Conservation (phyloP, 2,797 vertebrate genomes). For the Balearica regulorum region DNA sequence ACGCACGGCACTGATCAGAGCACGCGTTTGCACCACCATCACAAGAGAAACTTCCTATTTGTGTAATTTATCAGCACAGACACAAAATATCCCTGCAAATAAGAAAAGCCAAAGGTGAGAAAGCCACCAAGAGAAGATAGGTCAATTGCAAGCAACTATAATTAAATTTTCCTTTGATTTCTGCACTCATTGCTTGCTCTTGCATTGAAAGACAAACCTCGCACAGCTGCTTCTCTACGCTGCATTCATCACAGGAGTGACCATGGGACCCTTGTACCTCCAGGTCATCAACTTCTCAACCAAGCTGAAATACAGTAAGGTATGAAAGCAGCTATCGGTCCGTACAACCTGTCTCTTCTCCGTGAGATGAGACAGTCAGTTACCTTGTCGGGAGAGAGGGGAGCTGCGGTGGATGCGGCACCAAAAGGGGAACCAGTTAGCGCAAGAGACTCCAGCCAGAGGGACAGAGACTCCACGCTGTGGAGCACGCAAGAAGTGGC, state of each 20-base stretch:
- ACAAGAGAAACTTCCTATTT: neutral
- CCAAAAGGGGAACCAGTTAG: neutral
- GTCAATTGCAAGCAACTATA: neutral
- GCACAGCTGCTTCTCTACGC: fast-evolving
- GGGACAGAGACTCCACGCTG: neutral
- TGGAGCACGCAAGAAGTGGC: neutral
- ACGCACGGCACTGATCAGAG: neutral
- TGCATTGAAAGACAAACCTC: neutral
- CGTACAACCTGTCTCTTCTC: neutral
- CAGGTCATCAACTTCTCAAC: neutral
- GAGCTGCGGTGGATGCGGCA: neutral
- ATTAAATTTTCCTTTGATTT: neutral
- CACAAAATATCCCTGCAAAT: neutral
- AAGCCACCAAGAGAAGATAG: neutral
- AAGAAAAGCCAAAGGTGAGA: neutral
- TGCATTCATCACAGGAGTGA: neutral
- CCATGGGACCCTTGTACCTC: neutral
- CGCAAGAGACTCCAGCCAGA: neutral
- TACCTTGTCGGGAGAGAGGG: neutral
- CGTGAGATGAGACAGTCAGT: neutral
- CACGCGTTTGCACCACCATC: neutral
- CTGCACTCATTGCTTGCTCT: neutral
- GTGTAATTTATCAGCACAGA: fast-evolving
- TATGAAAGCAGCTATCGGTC: neutral
- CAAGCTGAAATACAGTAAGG: neutral